Evolutionary conservation across 64 coral and sea anemone species (phyloP), one percentile per base, ranked within the genome.

Genomic region (Montipora cactus): DNA sequence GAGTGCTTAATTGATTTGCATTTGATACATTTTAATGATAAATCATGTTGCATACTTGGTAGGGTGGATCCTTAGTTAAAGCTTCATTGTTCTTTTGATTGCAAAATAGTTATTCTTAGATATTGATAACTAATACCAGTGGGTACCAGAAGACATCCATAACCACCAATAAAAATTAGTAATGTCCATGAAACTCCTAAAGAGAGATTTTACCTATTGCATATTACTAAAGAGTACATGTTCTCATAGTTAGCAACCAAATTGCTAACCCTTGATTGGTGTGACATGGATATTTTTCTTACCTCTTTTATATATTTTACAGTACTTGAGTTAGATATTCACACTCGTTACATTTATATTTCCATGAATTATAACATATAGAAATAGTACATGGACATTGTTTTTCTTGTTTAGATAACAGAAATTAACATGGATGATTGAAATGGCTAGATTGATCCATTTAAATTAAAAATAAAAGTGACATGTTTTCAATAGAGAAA

Each of bases 401-500:
- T 23, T 77, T 77, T 77, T 77, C 37, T 77, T 77, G 75, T 77
- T 77, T 77, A 77, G 75, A 77, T 77, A 44, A 77, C 75, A 77
- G 44, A 76, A 77, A 77, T 77, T 47, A n/a, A n/a, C n/a, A n/a
- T n/a, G n/a, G n/a, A n/a, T n/a, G n/a, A n/a, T n/a, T n/a, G n/a
- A n/a, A n/a, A n/a, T n/a, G n/a, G n/a, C n/a, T n/a, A n/a, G n/a
- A n/a, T n/a, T n/a, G n/a, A n/a, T n/a, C n/a, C n/a, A n/a, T n/a
- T n/a, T n/a, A n/a, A n/a, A n/a, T n/a, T n/a, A n/a, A 49, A 77
- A 14, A 45, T 77, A 77, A 48, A 77, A 77, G 75, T 77, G 75
- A 77, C 75, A 77, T 75, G 73, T 75, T 75, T 75, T 77, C 75
- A 77, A 77, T 77, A 77, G 11, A 77, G 75, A 77, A 48, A 77